These are phyloP conservation scores for Folsomia candida DNA, from an alignment of 2,888 invertebrate genomes.

Conservation along the genomic window DNA sequence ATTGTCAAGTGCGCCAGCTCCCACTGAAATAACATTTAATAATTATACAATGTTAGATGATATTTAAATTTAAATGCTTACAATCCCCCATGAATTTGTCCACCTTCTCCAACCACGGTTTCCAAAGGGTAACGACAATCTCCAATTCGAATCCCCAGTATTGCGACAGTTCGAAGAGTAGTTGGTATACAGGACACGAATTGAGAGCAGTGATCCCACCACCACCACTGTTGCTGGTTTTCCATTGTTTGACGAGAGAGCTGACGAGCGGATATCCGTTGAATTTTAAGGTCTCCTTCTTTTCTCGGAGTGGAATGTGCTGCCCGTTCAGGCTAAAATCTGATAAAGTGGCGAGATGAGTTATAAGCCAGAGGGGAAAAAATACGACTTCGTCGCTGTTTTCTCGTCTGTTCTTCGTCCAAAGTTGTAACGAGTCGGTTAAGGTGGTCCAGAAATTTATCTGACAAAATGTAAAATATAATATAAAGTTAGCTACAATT, in stretches of 20 bases:
- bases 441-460: constrained; percentile 37
- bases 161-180: constrained; percentile 25
- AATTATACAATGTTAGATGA: not conserved
- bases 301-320: constrained; percentile 1
- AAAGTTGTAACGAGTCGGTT: not conserved
- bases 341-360: constrained; percentile 31
- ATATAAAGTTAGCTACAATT: not conserved
- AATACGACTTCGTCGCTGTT: constrained; percentile 14
- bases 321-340: constrained; percentile 33
- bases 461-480: constrained; percentile 15
- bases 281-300: not conserved
- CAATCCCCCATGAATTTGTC: constrained; percentile 34
- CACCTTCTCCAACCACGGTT: constrained; percentile 36
- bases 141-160: constrained; percentile 45
- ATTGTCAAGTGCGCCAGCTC: constrained; percentile 23
- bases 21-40: constrained; percentile 15
- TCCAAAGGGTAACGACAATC: constrained; percentile 31
- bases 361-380: constrained; percentile 43
- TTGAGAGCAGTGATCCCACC: not conserved
- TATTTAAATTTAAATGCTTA: not conserved
- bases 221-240: constrained; percentile 5
- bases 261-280: constrained; percentile 35
- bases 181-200: constrained; percentile 23
- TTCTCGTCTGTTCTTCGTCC: too few species aligned
- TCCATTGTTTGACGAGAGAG: constrained; percentile 34